Percentiles rank a stretch among this genome's conserved stretches.
Conservation (phyloP, 2,113 vertebrate species). For the Mixornis gularis region DNA sequence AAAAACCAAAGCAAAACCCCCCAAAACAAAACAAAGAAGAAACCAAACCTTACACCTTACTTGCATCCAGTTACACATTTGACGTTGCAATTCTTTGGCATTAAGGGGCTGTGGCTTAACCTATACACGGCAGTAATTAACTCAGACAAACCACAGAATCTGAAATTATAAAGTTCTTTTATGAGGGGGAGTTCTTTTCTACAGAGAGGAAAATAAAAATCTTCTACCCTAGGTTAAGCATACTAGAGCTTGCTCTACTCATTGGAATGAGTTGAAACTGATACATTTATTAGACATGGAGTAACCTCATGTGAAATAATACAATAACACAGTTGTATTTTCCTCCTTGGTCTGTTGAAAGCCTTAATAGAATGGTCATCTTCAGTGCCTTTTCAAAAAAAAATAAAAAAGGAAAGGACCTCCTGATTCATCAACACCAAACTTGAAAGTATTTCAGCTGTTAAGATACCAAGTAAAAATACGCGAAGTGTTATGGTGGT, state of each 20-base stretch:
- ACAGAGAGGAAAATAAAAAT: neutral
- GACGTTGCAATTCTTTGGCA: neutral
- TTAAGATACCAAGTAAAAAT: neutral
- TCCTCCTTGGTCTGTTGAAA: neutral
- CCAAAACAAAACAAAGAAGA: neutral
- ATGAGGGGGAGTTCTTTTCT: neutral
- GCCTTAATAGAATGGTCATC: neutral
- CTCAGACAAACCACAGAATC: neutral
- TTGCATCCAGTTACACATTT: neutral
- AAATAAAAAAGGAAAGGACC: neutral
- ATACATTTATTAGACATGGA: neutral
- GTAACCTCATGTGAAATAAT: neutral
- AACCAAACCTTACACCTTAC: neutral
- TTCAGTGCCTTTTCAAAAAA: neutral
- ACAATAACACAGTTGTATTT: neutral
- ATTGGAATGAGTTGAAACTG: neutral
- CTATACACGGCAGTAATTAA: neutral
- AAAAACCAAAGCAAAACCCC: neutral
- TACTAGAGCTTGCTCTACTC: neutral
- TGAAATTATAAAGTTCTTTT: neutral
- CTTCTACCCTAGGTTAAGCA: neutral
- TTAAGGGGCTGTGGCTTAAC: neutral
- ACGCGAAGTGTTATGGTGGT: neutral
- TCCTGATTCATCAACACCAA: neutral
- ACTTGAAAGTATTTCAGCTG: neutral